Evolutionary conservation across 92 coral and sea anemone species (phyloP), one percentile per base, ranked within the genome.

Genomic region (Porites evermanni): DNA sequence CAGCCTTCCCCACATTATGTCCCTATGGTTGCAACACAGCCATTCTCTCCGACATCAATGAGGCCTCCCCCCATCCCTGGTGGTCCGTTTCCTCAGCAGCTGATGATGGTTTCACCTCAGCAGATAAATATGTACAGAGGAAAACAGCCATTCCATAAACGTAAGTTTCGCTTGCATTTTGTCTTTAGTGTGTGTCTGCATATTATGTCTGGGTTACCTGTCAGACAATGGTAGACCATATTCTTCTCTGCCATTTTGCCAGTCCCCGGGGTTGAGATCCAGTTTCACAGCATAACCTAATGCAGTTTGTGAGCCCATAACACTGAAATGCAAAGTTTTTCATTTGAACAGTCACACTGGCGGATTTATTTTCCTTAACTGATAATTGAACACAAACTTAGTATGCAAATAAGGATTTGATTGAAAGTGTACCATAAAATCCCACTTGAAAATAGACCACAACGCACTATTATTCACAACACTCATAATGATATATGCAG

Each of bases 141-240:
- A 29, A 83, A 83, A 73, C 80, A 63, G 12, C 87, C 87, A 16
- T 74, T 61, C 51, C 73, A 73, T 38, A 83, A 83, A 74, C 72
- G 87, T 83, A 58, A 44, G 87, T 83, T 53, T 74, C 13, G 54
- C 12, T 38, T 38, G 5, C 47, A 38, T 38, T 38, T 38, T 38
- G 47, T 38, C 47, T 38, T 38, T 38, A 38, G 47, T 38, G 47
- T 38, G 47, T 38, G 47, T 29, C 38, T 29, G 2, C 3, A 2
- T 2, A 29, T 29, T 29, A 23, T 29, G 38, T 29, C 38, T 29
- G 38, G 1, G 38, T 29, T 2, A 29, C 3, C 38, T 29, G 38
- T 29, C 38, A 29, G 38, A 29, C 38, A 29, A 29, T 29, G 3
- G 38, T 2, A 29, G 7, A 47, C 17, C 7, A 6, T 12, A 11